Conservation (phyloP, 2,797 vertebrate genomes). For the Gila robusta region DNA sequence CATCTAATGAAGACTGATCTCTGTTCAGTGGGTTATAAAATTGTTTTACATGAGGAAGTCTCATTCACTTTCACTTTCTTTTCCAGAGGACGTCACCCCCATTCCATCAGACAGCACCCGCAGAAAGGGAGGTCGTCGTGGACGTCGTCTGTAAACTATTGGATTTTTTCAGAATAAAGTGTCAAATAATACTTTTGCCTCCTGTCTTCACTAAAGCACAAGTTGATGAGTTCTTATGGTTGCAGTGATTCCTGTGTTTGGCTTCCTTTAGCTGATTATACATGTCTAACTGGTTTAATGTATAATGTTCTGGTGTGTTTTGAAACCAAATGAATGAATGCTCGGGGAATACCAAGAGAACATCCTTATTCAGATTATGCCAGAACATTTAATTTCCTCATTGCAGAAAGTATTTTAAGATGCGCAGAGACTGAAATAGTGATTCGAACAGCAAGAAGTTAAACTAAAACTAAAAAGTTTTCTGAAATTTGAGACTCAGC, state of each 20-base stretch:
- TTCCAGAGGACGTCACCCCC: slow-evolving; percentile 95
- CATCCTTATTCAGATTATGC: background rate
- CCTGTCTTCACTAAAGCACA: slow-evolving; percentile 2
- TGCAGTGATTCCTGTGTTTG: background rate
- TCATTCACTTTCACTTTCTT: slow-evolving; percentile 41
- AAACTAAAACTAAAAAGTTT: background rate
- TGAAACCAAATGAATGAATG: background rate
- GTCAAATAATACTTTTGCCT: slow-evolving; percentile 50
- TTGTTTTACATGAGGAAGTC: background rate
- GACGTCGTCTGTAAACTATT: slow-evolving; percentile 91
- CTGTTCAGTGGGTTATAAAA: background rate
- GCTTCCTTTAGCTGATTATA: background rate
- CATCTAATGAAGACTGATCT: background rate
- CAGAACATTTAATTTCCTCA: background rate
- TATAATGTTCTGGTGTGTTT: background rate
- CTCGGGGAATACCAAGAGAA: slow-evolving; percentile 7
- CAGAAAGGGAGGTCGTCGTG: slow-evolving; percentile 97
- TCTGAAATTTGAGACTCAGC: no score
- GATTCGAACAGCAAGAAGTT: no score
- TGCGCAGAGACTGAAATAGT: background rate
- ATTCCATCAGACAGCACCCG: slow-evolving; percentile 98
- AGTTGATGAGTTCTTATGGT: background rate
- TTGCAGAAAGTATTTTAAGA: background rate
- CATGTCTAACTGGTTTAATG: slow-evolving; percentile 17
- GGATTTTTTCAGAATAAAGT: slow-evolving; percentile 84